Conservation (phyloP, 2,113 vertebrate species). For the Choloepus hoffmanni region DNA sequence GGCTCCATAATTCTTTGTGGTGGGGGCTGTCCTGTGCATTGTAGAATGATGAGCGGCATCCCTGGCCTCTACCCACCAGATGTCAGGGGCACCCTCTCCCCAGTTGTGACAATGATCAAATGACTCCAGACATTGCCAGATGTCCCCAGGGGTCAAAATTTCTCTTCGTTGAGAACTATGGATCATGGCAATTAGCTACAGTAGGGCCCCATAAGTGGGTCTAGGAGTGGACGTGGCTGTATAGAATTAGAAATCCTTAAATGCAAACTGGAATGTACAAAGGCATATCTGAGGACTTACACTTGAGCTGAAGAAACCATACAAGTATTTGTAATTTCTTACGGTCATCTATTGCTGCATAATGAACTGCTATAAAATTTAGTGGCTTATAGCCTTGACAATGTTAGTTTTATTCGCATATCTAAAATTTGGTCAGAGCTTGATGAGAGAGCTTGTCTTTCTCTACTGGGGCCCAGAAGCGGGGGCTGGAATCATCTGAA, state of each 20-base stretch:
- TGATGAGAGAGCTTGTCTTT: not conserved
- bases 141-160: not conserved
- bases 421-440: not conserved
- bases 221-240: not conserved
- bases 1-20: not conserved
- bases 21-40: not conserved
- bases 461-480: not conserved
- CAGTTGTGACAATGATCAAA: not conserved
- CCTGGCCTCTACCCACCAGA: not conserved
- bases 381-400: not conserved
- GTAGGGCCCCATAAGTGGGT: not conserved
- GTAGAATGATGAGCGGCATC: not conserved
- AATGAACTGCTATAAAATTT: not conserved
- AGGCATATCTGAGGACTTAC: not conserved
- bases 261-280: slow-evolving; percentile 9
- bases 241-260: slow-evolving; percentile 43
- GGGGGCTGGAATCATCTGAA: not conserved
- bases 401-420: slow-evolving; percentile 43
- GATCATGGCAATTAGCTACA: not conserved
- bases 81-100: not conserved
- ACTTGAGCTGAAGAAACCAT: slow-evolving; percentile 26
- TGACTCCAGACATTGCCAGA: not conserved
- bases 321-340: slow-evolving; percentile 44
- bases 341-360: not conserved
- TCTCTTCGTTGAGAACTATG: not conserved